Evolutionary conservation across 1,140 invertebrate species (phyloP).

Genomic region (Asbolus verrucosus): DNA sequence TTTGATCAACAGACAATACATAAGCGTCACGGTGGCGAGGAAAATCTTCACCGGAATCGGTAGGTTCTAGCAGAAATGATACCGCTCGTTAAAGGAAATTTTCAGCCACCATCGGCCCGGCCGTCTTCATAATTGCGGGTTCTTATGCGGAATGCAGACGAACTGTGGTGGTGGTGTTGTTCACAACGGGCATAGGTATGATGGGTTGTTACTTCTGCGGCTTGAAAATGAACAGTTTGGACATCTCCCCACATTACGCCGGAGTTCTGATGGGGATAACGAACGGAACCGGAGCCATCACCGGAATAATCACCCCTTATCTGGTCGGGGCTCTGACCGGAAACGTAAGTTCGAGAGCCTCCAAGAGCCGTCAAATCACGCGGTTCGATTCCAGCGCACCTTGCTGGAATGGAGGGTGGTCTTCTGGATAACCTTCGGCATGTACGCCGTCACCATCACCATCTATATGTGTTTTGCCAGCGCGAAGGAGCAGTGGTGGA

Average conservation of each 20-base stretch:
- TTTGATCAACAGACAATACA: slow-evolving; percentile 62
- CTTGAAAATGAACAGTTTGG: slow-evolving; percentile 85
- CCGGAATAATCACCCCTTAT: slow-evolving; percentile 83
- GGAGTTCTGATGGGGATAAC: slow-evolving; percentile 87
- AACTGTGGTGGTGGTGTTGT: slow-evolving; percentile 73
- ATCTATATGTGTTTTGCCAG: too few species aligned
- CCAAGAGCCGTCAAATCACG: too few species aligned
- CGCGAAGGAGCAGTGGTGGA: too few species aligned
- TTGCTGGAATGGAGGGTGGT: too few species aligned
- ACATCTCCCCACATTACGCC: slow-evolving; percentile 86
- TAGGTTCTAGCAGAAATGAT: slow-evolving; percentile 53
- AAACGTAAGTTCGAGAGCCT: slow-evolving; percentile 76
- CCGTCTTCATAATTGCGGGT: slow-evolving; percentile 82
- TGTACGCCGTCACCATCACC: too few species aligned
- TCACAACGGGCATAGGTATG: slow-evolving; percentile 78
- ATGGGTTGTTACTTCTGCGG: slow-evolving; percentile 84
- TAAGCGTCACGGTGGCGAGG: slow-evolving; percentile 73
- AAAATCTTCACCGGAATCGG: slow-evolving; percentile 81
- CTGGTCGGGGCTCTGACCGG: slow-evolving; percentile 81
- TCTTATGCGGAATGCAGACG: slow-evolving; percentile 83
- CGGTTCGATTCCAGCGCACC: too few species aligned
- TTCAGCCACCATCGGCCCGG: slow-evolving; percentile 77
- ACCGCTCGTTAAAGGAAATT: background rate
- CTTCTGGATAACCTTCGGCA: too few species aligned
- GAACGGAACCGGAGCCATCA: slow-evolving; percentile 85